Evolutionary conservation across 2,888 invertebrate genomes (phyloP), one percentile per base, ranked within the genome.

Genomic region (Drosophila melanocephala): DNA sequence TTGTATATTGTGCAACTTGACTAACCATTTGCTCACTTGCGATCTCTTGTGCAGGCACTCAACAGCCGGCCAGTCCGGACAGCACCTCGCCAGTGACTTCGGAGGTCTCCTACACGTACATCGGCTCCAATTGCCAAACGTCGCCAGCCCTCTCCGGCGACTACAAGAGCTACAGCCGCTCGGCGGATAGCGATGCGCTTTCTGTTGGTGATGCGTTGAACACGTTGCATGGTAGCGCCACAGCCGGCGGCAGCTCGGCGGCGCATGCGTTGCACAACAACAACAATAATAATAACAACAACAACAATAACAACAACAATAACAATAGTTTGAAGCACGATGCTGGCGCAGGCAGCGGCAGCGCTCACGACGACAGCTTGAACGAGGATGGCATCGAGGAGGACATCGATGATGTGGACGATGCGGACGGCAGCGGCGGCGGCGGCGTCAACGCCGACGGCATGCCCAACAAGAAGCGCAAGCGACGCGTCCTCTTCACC

Each of bases 401-500:
- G 77, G 94, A 94, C 50, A 94, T 94, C 52, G 95, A 95, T 56
- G 96, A 96, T n/a, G 95, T 96, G 68, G 95, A 96, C 62, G 92
- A 92, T 57, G 88, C 90, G 87, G 91, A 92, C 93, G 94, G 86
- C 28, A 91, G 91, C 56, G 92, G 90, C 9, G 86, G 84, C 22
- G 85, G 87, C 5, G 84, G 83, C 22, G 63, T 92, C 37, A 85
- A 91, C 66, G 94, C 94, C 72, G 95, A 92, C 88, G 94, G 95
- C 50, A 93, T 95, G 63, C 89, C 92, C 19, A 96, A 96, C 91
- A 98, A 98, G 94, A 98, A 98, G 92, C 96, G 99, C 70, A 99
- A 99, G 94, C 95, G 99, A 64, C 95, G 99, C 4, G 99, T 99
- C 0, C 95, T 99, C 2, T 99, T 99, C 94, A 98, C 99, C 60